Percentiles rank a stretch among this genome's conserved stretches.
Evolutionary conservation across 2,888 invertebrate genomes (phyloP).

Genomic region (Volucella inflata): DNA sequence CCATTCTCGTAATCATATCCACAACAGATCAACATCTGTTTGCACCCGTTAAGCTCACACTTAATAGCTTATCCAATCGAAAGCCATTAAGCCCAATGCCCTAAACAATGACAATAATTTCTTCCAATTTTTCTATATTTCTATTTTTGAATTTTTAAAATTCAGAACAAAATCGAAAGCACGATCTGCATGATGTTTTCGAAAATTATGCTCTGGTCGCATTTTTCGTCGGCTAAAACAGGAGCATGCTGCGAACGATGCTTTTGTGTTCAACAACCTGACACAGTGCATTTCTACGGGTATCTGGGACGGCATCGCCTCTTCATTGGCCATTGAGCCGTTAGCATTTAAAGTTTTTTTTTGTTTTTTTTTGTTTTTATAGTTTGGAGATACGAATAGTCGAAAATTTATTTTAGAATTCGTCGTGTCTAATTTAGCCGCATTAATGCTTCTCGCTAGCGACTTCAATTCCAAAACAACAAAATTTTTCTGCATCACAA

Average conservation of each 20-base stretch:
- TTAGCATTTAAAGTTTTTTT: slow-evolving; percentile 49
- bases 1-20: not conserved
- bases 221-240: slow-evolving; percentile 1
- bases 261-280: slow-evolving; percentile 27
- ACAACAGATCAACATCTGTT: slow-evolving; percentile 59
- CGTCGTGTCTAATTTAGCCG: slow-evolving; percentile 53
- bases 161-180: not conserved
- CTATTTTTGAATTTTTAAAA: not conserved
- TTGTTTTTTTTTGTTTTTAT: not conserved
- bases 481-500: slow-evolving; percentile 51
- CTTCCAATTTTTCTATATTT: too few relatives aligned
- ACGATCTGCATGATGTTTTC: not conserved
- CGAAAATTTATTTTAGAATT: slow-evolving; percentile 62
- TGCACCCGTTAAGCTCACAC: slow-evolving; percentile 24
- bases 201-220: slow-evolving; percentile 18
- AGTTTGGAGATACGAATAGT: slow-evolving; percentile 55
- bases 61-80: slow-evolving; percentile 8
- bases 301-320: slow-evolving; percentile 62
- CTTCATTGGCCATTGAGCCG: slow-evolving; percentile 67
- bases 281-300: slow-evolving; percentile 36
- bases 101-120: slow-evolving; percentile 8
- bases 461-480: slow-evolving; percentile 62
- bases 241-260: slow-evolving; percentile 5
- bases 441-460: slow-evolving; percentile 6
- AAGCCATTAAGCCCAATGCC: slow-evolving; percentile 2